These are phyloP conservation scores for Sternotherus odoratus DNA, from an alignment of 2,797 vertebrate genomes.

Conservation along the genomic window DNA sequence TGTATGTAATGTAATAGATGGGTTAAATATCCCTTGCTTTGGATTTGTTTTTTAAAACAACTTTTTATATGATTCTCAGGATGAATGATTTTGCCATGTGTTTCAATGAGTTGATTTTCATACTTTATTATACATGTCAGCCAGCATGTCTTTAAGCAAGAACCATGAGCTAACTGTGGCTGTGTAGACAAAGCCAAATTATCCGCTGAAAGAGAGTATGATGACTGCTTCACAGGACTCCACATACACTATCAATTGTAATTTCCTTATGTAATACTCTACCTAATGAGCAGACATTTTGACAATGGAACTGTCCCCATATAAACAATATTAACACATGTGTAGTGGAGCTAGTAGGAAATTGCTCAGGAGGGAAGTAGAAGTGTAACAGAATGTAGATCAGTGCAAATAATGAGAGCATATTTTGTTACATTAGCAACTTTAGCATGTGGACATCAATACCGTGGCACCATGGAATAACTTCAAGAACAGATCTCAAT, in stretches of 20 bases:
- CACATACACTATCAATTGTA: not conserved
- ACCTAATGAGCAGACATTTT: rapidly evolving
- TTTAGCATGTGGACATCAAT: rapidly evolving
- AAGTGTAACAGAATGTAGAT: not conserved
- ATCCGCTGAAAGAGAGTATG: not conserved
- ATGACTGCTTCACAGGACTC: not conserved
- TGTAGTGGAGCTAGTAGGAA: not conserved
- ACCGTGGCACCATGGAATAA: not conserved
- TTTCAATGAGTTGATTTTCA: not conserved
- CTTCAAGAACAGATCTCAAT: not conserved
- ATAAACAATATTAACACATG: rapidly evolving
- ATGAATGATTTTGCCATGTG: not conserved
- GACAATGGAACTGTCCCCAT: rapidly evolving
- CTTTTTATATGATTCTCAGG: not conserved
- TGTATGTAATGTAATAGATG: not conserved
- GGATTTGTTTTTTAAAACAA: not conserved
- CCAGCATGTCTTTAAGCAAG: not conserved
- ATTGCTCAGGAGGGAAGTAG: not conserved
- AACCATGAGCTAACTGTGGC: not conserved
- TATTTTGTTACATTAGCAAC: not conserved
- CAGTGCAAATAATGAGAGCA: not conserved
- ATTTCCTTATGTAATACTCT: not conserved
- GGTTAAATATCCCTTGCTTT: not conserved
- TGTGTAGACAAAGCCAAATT: not conserved
- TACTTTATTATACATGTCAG: not conserved